These are phyloP conservation scores for Lasioglossum lativentre DNA, from an alignment of 2,888 invertebrate species.

Conservation along the genomic window DNA sequence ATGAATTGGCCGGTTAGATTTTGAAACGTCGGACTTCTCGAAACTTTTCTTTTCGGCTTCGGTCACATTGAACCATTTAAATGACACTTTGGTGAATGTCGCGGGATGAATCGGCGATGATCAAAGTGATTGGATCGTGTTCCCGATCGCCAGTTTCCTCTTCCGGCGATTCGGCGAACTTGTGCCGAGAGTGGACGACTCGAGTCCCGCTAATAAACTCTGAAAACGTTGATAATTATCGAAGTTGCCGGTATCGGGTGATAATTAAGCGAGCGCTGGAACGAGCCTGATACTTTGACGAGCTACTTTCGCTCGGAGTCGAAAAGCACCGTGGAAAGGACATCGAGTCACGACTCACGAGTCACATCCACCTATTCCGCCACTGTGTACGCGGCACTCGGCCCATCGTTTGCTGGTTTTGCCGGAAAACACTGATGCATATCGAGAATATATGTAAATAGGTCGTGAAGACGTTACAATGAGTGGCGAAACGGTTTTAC, in stretches of 20 bases:
- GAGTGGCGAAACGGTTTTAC: background rate
- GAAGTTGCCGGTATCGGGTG: background rate
- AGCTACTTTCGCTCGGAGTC: background rate
- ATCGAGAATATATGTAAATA: constrained; percentile 31
- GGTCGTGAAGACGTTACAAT: constrained; percentile 35
- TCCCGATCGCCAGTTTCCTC: background rate
- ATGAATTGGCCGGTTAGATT: background rate
- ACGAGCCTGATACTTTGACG: background rate
- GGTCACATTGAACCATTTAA: background rate
- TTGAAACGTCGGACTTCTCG: background rate
- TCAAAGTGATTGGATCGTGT: constrained; percentile 3
- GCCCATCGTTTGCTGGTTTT: constrained; percentile 33
- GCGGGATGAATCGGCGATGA: background rate
- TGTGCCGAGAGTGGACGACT: background rate
- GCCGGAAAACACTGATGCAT: background rate
- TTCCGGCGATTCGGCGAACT: background rate
- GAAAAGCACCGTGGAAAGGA: background rate
- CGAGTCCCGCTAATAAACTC: constrained; percentile 6
- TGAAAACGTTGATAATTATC: constrained; percentile 27
- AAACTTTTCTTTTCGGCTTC: background rate
- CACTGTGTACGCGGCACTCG: background rate
- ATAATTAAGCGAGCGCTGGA: constrained; percentile 13
- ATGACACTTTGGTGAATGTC: background rate
- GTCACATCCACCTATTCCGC: too few species aligned
- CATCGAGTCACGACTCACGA: too few species aligned